These are phyloP conservation scores for Sciaenops ocellatus DNA, from an alignment of 2,797 vertebrate species.

Conservation along the genomic window DNA sequence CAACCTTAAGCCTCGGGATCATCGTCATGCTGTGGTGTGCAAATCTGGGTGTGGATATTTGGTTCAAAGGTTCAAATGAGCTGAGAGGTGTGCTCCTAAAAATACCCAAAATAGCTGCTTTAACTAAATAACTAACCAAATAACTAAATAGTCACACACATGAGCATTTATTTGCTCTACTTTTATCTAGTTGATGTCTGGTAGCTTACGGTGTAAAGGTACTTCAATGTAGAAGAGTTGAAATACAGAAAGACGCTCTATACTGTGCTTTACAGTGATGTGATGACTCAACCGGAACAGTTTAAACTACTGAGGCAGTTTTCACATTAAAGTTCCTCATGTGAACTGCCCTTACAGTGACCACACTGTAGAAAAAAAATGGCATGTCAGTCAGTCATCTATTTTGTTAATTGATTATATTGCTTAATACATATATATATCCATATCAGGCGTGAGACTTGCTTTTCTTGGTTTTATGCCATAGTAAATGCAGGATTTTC, in stretches of 20 bases:
- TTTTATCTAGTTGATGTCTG: background rate
- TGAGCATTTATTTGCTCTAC: background rate
- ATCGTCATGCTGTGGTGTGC: conserved; percentile 50
- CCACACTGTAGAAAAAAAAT: background rate
- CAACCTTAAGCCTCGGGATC: conserved; percentile 60
- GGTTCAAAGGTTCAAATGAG: conserved; percentile 46
- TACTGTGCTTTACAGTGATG: background rate
- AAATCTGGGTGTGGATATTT: conserved; percentile 56
- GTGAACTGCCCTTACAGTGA: background rate
- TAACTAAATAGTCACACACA: background rate
- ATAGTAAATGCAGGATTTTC: background rate
- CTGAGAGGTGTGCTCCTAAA: conserved; percentile 11
- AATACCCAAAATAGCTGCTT: background rate
- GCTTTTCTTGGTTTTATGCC: background rate
- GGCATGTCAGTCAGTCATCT: background rate
- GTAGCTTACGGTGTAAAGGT: background rate
- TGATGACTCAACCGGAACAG: background rate
- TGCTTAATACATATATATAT: background rate
- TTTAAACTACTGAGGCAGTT: background rate
- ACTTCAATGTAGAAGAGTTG: background rate
- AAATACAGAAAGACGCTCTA: background rate
- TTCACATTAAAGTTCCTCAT: background rate
- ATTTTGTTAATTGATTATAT: background rate
- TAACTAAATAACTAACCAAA: background rate
- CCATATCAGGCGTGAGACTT: background rate